phyloP scores from a whole-genome alignment of 2,113 vertebrate species.

The Egretta garzetta region DNA sequence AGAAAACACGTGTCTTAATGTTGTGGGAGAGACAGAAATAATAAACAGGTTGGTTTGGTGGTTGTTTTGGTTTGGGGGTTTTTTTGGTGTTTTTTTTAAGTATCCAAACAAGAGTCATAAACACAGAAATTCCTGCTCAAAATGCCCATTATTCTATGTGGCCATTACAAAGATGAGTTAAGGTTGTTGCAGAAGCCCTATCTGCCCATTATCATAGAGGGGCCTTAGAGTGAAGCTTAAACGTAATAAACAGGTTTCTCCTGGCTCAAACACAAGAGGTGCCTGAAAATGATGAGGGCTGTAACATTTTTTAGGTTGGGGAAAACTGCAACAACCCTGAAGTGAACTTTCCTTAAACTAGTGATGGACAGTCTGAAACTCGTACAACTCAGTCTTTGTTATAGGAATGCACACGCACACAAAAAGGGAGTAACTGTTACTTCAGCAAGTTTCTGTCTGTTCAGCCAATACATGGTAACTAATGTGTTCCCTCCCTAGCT shows the following conservation, averaged over 20 bases:
- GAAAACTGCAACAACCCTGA: background rate
- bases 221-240: background rate
- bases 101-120: background rate
- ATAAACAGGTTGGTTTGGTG: background rate
- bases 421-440: rapidly evolving
- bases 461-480: background rate
- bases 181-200: background rate
- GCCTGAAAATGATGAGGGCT: background rate
- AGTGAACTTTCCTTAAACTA: background rate
- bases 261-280: background rate
- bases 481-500: background rate
- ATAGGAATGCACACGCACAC: background rate
- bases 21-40: background rate
- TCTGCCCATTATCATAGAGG: background rate
- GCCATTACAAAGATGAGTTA: background rate
- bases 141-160: background rate
- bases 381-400: background rate
- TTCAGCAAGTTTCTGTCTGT: background rate
- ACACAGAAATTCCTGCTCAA: background rate
- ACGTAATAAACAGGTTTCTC: background rate
- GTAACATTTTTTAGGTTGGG: background rate
- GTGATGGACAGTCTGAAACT: background rate
- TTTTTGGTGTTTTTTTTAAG: background rate
- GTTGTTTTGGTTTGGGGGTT: no score
- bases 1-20: background rate